Evolutionary conservation across 2,113 vertebrate genomes (phyloP), one percentile per base, ranked within the genome.

Genomic region (Synodontis membranacea): DNA sequence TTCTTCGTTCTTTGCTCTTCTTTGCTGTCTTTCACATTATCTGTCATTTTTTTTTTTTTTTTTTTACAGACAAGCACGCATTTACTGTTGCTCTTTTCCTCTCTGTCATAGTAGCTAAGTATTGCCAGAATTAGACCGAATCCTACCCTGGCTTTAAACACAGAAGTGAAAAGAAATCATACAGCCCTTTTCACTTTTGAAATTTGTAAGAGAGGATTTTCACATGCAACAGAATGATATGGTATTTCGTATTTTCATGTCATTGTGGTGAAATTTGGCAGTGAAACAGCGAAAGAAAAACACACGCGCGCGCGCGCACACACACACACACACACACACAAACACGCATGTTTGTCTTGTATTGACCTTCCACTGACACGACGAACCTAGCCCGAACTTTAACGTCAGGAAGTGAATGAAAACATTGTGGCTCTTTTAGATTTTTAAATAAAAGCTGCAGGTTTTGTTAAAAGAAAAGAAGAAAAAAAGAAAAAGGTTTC

Each of bases 31-130:
- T 74, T 68, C 21, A 11, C 52, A 15, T 23, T 50, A n/a, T 56
- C 42, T 17, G 23, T 76, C 37, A 48, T 70, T 82, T 46, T 39
- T 54, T 54, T 31, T 80, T 7, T 79, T 90, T 48, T 81, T 66
- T 72, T 78, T 15, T 39, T 44, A 39, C 44, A 66, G 48, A 46
- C 46, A 52, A 52, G 50, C 31, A 25, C 17, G 66, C 15, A 25
- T 42, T 8, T n/a, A 19, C 23, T 70, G 56, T 21, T 48, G 11
- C 21, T 52, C 42, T 34, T 11, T 2, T 15, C 21, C 39, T 44
- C 44, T 75, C 0, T 48, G 28, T 76, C 4, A 31, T 34, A 12
- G 14, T 25, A 17, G 15, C 4, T 68, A 2, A 80, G 39, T 52
- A 54, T 23, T 28, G 31, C 23, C 25, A 14, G 23, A 62, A 11